Percentiles rank a stretch among this genome's conserved stretches.
Conservation (phyloP, 2,113 vertebrate species). For the Perognathus longimembris region DNA sequence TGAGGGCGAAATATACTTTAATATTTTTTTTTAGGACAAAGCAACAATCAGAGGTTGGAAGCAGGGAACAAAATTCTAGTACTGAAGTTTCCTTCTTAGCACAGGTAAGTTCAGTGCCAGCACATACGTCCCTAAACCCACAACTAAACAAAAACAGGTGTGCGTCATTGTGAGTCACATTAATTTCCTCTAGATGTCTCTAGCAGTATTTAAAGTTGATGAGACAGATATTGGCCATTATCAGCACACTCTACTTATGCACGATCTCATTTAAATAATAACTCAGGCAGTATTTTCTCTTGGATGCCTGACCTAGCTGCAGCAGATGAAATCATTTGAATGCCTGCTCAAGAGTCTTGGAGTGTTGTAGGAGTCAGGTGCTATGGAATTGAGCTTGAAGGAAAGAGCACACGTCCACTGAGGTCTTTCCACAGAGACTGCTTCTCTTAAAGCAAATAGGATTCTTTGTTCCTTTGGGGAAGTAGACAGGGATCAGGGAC, state of each 20-base stretch:
- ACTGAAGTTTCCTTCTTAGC: neutral
- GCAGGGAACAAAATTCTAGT: too few relatives aligned
- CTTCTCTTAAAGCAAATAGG: neutral
- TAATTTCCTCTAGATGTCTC: neutral
- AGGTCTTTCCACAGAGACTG: neutral
- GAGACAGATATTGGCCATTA: neutral
- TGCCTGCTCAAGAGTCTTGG: neutral
- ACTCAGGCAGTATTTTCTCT: neutral
- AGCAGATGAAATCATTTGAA: neutral
- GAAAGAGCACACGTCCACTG: neutral
- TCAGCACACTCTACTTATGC: neutral
- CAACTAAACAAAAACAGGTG: neutral
- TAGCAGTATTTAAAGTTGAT: neutral
- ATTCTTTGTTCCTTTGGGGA: neutral
- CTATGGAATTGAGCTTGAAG: neutral
- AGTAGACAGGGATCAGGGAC: fast-evolving
- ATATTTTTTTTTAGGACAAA: neutral
- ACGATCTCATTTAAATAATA: neutral
- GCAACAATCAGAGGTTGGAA: neutral
- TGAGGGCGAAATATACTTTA: neutral
- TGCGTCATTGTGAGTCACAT: neutral
- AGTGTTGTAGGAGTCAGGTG: too few relatives aligned
- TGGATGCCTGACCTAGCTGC: fast-evolving
- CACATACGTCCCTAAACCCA: neutral
- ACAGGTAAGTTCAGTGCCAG: neutral